These are phyloP conservation scores for Megalops cyprinoides DNA, from an alignment of 2,797 vertebrate genomes.

Conservation along the genomic window DNA sequence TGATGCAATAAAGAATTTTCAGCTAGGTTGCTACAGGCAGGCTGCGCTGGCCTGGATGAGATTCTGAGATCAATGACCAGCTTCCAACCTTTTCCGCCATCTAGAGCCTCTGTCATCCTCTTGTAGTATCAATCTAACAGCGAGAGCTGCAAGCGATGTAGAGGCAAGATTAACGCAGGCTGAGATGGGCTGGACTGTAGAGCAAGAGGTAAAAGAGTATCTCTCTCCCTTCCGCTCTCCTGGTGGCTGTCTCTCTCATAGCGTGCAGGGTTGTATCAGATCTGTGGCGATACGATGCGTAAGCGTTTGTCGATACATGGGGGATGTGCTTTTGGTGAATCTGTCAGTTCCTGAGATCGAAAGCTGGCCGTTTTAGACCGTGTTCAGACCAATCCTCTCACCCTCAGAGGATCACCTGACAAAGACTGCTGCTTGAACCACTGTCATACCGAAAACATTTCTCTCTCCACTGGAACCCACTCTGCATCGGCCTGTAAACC, in stretches of 20 bases:
- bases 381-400: conserved; percentile 29
- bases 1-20: conserved; percentile 53
- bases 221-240: neutral
- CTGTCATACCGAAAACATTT: too few relatives aligned
- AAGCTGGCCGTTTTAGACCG: conserved; percentile 40
- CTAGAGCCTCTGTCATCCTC: neutral
- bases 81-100: neutral
- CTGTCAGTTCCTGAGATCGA: conserved; percentile 40
- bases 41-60: neutral
- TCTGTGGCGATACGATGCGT: neutral
- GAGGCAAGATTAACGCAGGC: neutral
- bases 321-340: conserved; percentile 43
- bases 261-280: neutral
- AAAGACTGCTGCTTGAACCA: too few relatives aligned
- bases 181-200: too few relatives aligned
- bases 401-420: too few relatives aligned
- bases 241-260: too few relatives aligned
- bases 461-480: too few relatives aligned
- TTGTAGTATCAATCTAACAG: neutral
- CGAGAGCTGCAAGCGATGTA: neutral
- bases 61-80: neutral
- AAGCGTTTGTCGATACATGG: conserved; percentile 25
- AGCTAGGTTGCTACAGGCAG: conserved; percentile 14
- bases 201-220: neutral
- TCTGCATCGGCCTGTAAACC: too few relatives aligned